Evolutionary conservation across 2,888 invertebrate species (phyloP).

Genomic region (Abscondita cerata): DNA sequence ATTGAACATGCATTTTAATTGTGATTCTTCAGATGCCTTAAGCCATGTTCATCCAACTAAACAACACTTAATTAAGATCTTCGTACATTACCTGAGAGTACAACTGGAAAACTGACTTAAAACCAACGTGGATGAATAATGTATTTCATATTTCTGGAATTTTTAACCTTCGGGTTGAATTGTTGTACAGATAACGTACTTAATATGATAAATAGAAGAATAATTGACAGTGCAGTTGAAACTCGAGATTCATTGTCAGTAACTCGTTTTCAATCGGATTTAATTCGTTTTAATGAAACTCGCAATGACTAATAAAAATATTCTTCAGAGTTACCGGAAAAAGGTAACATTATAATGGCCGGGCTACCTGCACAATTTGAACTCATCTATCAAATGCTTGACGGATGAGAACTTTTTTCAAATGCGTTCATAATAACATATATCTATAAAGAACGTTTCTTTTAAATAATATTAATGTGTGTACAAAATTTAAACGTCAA

Average conservation of each 20-base stretch:
- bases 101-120: conserved; percentile 15
- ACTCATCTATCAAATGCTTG: conserved; percentile 50
- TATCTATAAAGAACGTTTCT: conserved; percentile 14
- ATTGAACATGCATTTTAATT: conserved; percentile 45
- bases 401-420: conserved; percentile 41
- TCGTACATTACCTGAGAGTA: not conserved
- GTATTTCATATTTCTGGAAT: conserved; percentile 48
- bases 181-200: conserved; percentile 44
- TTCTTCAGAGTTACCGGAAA: conserved; percentile 29
- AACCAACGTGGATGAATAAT: conserved; percentile 42
- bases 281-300: conserved; percentile 2
- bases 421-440: conserved; percentile 25
- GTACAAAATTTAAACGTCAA: conserved; percentile 17
- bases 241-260: conserved; percentile 30
- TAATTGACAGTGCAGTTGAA: conserved; percentile 46
- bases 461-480: conserved; percentile 27
- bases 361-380: conserved; percentile 53
- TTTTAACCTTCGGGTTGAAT: conserved; percentile 40
- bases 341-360: conserved; percentile 53
- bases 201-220: conserved; percentile 49
- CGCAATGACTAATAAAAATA: not conserved
- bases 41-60: conserved; percentile 33
- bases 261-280: conserved; percentile 14
- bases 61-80: conserved; percentile 8
- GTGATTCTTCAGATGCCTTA: conserved; percentile 39